These are phyloP conservation scores for Dromiciops gliroides DNA, from an alignment of 2,113 vertebrate species.

Conservation along the genomic window DNA sequence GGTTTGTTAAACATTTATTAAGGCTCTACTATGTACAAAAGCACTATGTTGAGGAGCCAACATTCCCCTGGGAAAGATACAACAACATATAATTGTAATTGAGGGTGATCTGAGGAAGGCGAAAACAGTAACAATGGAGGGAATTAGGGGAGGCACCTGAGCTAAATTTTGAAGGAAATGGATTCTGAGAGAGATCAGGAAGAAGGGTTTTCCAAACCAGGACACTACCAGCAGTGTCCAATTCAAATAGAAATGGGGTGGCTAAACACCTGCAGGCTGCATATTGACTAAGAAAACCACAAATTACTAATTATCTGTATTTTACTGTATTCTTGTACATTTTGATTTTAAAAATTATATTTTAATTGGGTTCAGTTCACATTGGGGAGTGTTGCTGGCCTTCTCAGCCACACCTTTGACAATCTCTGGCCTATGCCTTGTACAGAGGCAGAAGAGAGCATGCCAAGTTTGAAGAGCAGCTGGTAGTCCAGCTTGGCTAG, in stretches of 20 bases:
- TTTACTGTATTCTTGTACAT: background rate
- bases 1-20: background rate
- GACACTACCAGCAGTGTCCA: too few species aligned
- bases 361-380: background rate
- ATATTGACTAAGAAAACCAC: background rate
- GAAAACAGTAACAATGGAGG: background rate
- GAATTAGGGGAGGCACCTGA: background rate
- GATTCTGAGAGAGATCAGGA: background rate
- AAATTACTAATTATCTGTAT: background rate
- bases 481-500: background rate
- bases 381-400: background rate
- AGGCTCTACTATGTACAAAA: background rate
- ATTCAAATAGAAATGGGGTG: background rate
- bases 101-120: background rate
- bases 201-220: background rate
- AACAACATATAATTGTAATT: background rate
- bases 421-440: background rate
- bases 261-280: background rate
- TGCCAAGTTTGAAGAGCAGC: background rate
- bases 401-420: background rate
- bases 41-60: background rate
- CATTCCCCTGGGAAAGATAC: background rate
- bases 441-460: background rate
- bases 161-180: background rate
- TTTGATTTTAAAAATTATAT: too few species aligned